These are phyloP conservation scores for Acleris emargana DNA, from an alignment of 2,888 invertebrate genomes.

Conservation along the genomic window DNA sequence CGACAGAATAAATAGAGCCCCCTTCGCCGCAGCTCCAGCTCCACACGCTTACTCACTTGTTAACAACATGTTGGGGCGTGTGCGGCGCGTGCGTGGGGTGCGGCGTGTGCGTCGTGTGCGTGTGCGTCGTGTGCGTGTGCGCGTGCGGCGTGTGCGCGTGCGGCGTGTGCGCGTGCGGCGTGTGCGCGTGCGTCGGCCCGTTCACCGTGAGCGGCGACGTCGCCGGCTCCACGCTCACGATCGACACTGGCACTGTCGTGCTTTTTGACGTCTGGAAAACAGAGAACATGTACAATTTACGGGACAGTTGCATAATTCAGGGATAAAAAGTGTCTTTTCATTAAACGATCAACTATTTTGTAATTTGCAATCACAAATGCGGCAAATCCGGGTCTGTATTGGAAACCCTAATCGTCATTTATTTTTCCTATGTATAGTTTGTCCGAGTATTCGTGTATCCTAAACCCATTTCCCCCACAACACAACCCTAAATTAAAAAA, in stretches of 20 bases:
- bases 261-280: slow-evolving; percentile 31
- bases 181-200: slow-evolving; percentile 38
- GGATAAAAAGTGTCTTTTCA: too few relatives aligned
- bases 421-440: too few relatives aligned
- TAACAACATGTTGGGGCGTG: slow-evolving; percentile 63
- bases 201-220: slow-evolving; percentile 53
- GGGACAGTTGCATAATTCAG: too few relatives aligned
- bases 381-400: too few relatives aligned
- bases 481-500: too few relatives aligned
- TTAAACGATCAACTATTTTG: too few relatives aligned
- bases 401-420: too few relatives aligned
- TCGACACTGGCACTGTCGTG: slow-evolving; percentile 34
- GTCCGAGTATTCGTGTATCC: too few relatives aligned
- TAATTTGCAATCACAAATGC: too few relatives aligned
- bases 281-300: not conserved
- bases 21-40: too few relatives aligned
- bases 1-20: too few relatives aligned
- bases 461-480: too few relatives aligned
- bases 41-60: slow-evolving; percentile 56
- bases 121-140: slow-evolving; percentile 19
- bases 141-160: slow-evolving; percentile 15
- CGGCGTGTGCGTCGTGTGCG: slow-evolving; percentile 28
- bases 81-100: slow-evolving; percentile 49
- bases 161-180: slow-evolving; percentile 23
- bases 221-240: slow-evolving; percentile 43